Conservation (phyloP, 2,113 vertebrate genomes). For the Balaenoptera acutorostrata region DNA sequence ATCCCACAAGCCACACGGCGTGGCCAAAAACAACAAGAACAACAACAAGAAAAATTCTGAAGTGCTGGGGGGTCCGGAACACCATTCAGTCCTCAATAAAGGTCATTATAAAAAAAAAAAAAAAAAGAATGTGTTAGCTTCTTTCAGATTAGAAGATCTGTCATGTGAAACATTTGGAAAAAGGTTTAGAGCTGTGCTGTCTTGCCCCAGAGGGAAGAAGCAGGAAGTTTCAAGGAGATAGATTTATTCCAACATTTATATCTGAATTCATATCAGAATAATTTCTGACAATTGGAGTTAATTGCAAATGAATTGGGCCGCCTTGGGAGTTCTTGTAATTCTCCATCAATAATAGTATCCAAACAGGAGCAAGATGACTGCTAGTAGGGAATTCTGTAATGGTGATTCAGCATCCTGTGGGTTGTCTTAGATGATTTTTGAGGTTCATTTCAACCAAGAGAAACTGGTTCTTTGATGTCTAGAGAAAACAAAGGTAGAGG, state of each 20-base stretch:
- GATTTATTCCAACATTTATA: constrained; percentile 16
- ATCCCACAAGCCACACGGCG: too few relatives aligned
- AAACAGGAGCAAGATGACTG: neutral
- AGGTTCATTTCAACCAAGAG: neutral
- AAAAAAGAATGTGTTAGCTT: neutral
- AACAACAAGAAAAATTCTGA: too few relatives aligned
- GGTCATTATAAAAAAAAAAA: too few relatives aligned
- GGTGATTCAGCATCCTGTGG: neutral
- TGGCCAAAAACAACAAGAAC: too few relatives aligned
- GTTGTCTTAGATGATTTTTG: neutral
- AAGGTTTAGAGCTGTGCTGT: neutral
- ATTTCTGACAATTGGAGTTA: neutral
- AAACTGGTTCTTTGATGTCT: neutral
- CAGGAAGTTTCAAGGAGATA: neutral
- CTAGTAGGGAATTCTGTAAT: neutral
- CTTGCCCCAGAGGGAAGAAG: neutral
- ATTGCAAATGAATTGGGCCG: neutral
- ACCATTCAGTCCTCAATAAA: too few relatives aligned
- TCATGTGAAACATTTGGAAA: neutral
- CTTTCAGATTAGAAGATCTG: neutral
- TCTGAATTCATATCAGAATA: constrained; percentile 24
- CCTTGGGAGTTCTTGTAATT: neutral
- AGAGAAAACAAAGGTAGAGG: neutral
- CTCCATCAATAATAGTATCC: neutral
- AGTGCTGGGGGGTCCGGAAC: too few relatives aligned